Evolutionary conservation across 1,140 invertebrate species (phyloP), one percentile per base, ranked within the genome.

Genomic region (Pteromalus puparum): DNA sequence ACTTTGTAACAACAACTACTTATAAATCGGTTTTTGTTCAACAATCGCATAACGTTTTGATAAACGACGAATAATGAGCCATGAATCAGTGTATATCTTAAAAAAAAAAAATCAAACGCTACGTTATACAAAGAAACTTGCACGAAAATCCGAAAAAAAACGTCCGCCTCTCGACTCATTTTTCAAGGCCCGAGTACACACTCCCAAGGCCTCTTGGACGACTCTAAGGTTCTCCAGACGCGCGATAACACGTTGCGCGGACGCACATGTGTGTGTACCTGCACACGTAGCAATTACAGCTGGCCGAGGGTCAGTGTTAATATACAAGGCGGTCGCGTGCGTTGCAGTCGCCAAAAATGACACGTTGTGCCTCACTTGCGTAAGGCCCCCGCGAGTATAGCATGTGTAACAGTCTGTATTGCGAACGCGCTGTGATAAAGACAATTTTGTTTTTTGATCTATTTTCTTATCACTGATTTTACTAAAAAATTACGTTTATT

Each of bases 291-390:
- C 81, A 79, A 79, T 79, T 79, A 68, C 77, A 75, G 21, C n/a
- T 67, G 53, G 34, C 18, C 77, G 76, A 84, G 83, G 83, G 83
- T 84, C 83, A 84, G 76, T 72, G 77, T 46, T 84, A 84, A 84
- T 84, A 72, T n/a, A 61, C 28, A 38, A 28, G 30, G 67, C 53
- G 38, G 9, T 84, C 77, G 83, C 83, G 77, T 84, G 83, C 28
- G 77, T 1, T 70, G 24, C 24, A 76, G n/a, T 79, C 76, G 15
- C 68, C 76, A 79, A 80, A 84, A 84, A 80, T 84, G 77, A 84
- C 77, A 84, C 70, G 83, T 84, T 84, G 73, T 67, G 75, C 74
- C n/a, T 42, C 46, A 61, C 65, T 80, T 74, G 83, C 76, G 75
- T 61, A 83, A 78, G 75, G 65, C 34, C 6, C 30, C 18, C 26